A percentile compares a stretch with the other conserved stretches of the same genome.
Evolutionary conservation across 2,113 vertebrate species (phyloP).

Genomic region (Amazona vittata): DNA sequence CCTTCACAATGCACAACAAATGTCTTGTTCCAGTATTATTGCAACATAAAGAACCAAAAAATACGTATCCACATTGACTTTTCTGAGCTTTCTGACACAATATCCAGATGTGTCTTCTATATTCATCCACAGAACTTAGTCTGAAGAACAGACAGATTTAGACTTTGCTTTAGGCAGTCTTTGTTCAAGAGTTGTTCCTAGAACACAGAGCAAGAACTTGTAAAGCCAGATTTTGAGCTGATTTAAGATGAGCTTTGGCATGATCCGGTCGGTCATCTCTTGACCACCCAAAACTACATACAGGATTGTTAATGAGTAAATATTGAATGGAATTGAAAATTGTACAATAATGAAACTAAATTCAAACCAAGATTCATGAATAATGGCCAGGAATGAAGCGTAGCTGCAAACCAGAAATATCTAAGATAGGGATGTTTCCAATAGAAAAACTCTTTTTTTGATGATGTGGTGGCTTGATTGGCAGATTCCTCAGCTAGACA

Average conservation of each 20-base stretch:
- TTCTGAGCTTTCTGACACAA: background rate
- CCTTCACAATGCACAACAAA: background rate
- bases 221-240: background rate
- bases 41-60: background rate
- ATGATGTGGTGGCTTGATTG: conserved; percentile 49
- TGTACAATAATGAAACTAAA: background rate
- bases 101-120: background rate
- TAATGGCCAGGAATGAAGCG: conserved; percentile 6
- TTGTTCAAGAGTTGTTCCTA: background rate
- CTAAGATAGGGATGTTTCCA: conserved; percentile 48
- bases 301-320: background rate
- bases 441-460: conserved; percentile 22
- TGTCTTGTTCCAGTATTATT: background rate
- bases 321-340: background rate
- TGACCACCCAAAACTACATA: background rate
- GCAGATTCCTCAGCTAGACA: conserved; percentile 52
- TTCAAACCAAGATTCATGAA: background rate
- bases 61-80: background rate
- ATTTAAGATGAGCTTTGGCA: background rate
- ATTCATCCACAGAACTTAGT: background rate
- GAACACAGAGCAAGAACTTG: background rate
- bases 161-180: background rate
- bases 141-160: background rate
- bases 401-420: conserved; percentile 24
- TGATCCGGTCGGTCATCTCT: background rate